A percentile compares a stretch with the other conserved stretches of the same genome.
Conservation (phyloP, 2,797 vertebrate genomes). For the Enteromius fasciolatus region DNA sequence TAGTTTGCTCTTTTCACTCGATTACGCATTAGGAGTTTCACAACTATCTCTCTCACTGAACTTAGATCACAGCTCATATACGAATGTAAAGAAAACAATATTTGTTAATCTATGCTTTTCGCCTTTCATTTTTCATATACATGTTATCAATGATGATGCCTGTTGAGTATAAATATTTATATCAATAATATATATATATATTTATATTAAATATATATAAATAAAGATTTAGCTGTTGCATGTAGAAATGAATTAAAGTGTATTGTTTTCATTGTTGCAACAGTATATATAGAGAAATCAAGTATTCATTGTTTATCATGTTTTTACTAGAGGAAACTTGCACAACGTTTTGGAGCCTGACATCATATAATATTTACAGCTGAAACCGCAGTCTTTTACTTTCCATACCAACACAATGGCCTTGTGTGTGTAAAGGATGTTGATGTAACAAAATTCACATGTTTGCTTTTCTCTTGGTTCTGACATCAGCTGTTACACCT, state of each 20-base stretch:
- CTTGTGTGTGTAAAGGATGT: conserved; percentile 1
- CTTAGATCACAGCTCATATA: neutral
- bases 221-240: neutral
- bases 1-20: neutral
- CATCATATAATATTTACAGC: neutral
- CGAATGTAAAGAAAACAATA: neutral
- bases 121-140: no score
- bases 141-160: neutral
- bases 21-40: neutral
- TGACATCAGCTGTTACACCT: conserved; percentile 59
- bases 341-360: neutral
- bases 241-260: neutral
- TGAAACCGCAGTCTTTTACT: conserved; percentile 1
- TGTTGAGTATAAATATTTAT: no score
- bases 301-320: neutral
- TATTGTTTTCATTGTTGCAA: neutral
- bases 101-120: neutral
- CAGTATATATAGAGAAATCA: neutral
- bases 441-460: neutral
- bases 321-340: neutral
- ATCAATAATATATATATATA: no score
- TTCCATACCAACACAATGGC: neutral
- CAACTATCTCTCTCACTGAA: neutral
- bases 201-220: no score
- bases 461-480: neutral